Percentiles rank a stretch among this genome's conserved stretches.
phyloP scores from a whole-genome alignment of 2,113 vertebrate species.

The Sinocyclocheilus rhinocerous region DNA sequence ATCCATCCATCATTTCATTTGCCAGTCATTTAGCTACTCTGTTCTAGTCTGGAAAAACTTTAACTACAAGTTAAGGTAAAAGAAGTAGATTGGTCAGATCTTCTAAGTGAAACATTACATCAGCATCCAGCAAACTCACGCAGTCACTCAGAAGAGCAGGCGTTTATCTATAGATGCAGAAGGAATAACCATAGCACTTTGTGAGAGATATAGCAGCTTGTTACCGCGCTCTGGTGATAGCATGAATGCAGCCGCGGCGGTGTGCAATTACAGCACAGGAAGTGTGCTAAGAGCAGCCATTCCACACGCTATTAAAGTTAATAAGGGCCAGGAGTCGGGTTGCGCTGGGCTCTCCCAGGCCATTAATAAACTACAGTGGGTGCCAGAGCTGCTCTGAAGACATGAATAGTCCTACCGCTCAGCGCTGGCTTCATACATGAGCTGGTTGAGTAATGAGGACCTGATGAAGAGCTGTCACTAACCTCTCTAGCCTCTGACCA shows the following conservation, averaged over 20 bases:
- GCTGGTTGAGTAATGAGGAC: neutral
- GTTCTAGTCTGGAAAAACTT: too few relatives aligned
- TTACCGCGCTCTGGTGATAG: neutral
- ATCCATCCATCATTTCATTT: too few relatives aligned
- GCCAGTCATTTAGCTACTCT: too few relatives aligned
- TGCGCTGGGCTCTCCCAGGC: constrained; percentile 29
- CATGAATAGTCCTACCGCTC: neutral
- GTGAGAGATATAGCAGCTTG: neutral
- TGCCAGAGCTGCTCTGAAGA: neutral
- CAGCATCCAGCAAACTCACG: neutral
- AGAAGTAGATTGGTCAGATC: neutral
- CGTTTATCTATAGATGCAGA: neutral
- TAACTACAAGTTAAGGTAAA: neutral
- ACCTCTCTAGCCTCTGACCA: neutral
- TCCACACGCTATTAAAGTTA: constrained; percentile 35
- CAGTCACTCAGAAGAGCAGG: neutral
- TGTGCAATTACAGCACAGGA: constrained; percentile 46
- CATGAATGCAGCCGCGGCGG: neutral
- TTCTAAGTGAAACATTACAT: neutral
- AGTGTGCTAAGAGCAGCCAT: constrained; percentile 5
- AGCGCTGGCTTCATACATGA: neutral
- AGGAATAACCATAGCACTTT: neutral
- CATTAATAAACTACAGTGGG: constrained; percentile 30
- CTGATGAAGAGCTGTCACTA: neutral
- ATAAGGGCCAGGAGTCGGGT: constrained; percentile 34